phyloP scores from a whole-genome alignment of 2,888 invertebrate genomes.

The Cosmopolites sordidus region DNA sequence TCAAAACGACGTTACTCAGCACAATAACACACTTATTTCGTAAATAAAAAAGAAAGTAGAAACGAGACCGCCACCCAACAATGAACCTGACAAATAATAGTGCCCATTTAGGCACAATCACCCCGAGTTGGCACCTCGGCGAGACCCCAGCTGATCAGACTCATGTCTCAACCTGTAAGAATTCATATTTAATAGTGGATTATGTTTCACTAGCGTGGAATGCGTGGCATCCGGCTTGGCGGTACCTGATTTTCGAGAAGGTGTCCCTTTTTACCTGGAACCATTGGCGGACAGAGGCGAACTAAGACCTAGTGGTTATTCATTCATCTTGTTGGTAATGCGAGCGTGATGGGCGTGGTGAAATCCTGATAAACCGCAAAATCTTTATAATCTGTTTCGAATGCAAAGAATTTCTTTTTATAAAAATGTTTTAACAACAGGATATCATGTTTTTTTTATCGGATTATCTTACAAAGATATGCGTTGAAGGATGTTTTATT shows the following conservation, averaged over 20 bases:
- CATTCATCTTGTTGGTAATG: slow-evolving; percentile 23
- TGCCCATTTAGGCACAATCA: not conserved
- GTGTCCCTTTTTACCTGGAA: slow-evolving; percentile 23
- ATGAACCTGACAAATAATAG: not conserved
- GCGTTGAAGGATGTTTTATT: too few relatives aligned
- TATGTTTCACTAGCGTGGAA: slow-evolving; percentile 20
- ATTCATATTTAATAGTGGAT: slow-evolving; percentile 11
- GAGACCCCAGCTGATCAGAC: slow-evolving; percentile 3
- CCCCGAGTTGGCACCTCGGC: slow-evolving; percentile 7
- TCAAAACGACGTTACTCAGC: too few relatives aligned
- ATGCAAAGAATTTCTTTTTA: not conserved
- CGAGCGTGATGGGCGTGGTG: slow-evolving; percentile 15
- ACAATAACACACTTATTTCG: too few relatives aligned
- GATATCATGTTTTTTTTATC: too few relatives aligned
- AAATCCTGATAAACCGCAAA: slow-evolving; percentile 18
- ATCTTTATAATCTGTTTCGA: slow-evolving; percentile 17
- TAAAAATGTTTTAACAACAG: too few relatives aligned
- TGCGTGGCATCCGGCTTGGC: slow-evolving; percentile 19
- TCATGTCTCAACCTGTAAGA: slow-evolving; percentile 15
- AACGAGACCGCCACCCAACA: too few relatives aligned
- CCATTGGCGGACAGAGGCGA: slow-evolving; percentile 15
- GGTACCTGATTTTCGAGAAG: slow-evolving; percentile 22
- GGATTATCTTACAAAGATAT: too few relatives aligned
- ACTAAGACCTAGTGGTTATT: slow-evolving; percentile 8
- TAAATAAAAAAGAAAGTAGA: too few relatives aligned